These are phyloP conservation scores for Strigops habroptila DNA, from an alignment of 2,113 vertebrate genomes.

Conservation along the genomic window DNA sequence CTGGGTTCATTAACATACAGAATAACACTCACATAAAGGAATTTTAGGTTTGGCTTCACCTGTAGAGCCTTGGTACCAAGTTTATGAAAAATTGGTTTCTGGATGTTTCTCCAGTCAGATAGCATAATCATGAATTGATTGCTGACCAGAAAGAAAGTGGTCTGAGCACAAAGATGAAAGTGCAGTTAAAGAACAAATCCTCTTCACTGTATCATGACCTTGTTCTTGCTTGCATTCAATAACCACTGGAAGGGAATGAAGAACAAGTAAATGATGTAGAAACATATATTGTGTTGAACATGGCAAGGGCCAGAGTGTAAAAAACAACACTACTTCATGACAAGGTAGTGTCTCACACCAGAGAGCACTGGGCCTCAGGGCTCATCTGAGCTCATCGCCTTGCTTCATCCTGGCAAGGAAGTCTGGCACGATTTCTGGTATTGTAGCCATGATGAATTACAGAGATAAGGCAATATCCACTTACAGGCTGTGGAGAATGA, in stretches of 20 bases:
- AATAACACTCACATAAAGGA: background rate
- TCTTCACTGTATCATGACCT: background rate
- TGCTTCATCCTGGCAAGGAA: background rate
- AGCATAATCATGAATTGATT: background rate
- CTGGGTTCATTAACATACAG: background rate
- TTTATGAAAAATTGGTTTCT: background rate
- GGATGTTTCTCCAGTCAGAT: background rate
- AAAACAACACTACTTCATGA: background rate
- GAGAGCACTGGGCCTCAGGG: no score
- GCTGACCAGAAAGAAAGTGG: background rate
- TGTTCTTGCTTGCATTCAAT: background rate
- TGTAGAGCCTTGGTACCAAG: background rate
- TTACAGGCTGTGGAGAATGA: background rate
- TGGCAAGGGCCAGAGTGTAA: background rate
- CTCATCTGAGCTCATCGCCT: background rate
- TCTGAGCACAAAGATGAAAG: background rate
- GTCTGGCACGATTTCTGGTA: rapidly evolving
- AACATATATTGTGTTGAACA: rapidly evolving
- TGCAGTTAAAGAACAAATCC: background rate
- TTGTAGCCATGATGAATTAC: rapidly evolving
- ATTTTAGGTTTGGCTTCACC: background rate
- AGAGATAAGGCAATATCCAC: background rate
- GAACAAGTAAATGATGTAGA: background rate
- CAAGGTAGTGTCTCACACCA: no score
- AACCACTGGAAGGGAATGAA: background rate